Conservation (phyloP, 2,888 invertebrate genomes). For the Lordiphosa fenestrarum region DNA sequence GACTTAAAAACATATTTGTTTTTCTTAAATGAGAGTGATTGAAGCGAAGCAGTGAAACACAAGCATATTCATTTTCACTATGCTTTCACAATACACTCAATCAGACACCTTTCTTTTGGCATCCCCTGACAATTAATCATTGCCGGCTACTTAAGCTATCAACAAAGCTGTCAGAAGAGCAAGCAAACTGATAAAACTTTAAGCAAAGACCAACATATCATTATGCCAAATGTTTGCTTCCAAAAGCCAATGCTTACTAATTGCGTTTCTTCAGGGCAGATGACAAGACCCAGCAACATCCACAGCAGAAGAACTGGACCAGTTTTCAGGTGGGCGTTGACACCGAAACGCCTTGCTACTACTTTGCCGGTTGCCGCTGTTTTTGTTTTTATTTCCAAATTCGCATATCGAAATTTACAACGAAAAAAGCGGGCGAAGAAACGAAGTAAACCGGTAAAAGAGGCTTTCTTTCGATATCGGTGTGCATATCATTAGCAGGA, state of each 20-base stretch:
- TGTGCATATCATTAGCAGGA: conserved; percentile 20
- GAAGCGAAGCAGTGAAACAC: no score
- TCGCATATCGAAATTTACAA: conserved; percentile 31
- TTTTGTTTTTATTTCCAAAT: conserved; percentile 60
- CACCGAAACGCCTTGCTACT: conserved; percentile 18
- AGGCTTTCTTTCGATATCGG: conserved; percentile 45
- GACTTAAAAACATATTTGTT: no score
- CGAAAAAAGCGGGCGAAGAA: conserved; percentile 5
- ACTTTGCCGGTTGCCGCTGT: conserved; percentile 36
- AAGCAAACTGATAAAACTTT: conserved; percentile 12
- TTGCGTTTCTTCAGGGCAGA: conserved; percentile 25
- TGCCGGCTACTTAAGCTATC: conserved; percentile 1
- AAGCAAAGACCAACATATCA: conserved; percentile 22
- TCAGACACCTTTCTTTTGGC: conserved; percentile 7
- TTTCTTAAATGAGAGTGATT: no score
- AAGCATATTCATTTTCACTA: background rate
- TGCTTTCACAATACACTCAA: background rate
- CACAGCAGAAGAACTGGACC: conserved; percentile 39
- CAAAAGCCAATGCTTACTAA: conserved; percentile 30
- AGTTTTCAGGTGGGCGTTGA: conserved; percentile 42
- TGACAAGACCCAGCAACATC: conserved; percentile 20
- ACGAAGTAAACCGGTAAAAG: conserved; percentile 21
- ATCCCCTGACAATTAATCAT: conserved; percentile 6
- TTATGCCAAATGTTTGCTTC: conserved; percentile 17
- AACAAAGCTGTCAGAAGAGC: conserved; percentile 9